Evolutionary conservation across 2,797 vertebrate genomes (phyloP).

Genomic region (Coluber constrictor): DNA sequence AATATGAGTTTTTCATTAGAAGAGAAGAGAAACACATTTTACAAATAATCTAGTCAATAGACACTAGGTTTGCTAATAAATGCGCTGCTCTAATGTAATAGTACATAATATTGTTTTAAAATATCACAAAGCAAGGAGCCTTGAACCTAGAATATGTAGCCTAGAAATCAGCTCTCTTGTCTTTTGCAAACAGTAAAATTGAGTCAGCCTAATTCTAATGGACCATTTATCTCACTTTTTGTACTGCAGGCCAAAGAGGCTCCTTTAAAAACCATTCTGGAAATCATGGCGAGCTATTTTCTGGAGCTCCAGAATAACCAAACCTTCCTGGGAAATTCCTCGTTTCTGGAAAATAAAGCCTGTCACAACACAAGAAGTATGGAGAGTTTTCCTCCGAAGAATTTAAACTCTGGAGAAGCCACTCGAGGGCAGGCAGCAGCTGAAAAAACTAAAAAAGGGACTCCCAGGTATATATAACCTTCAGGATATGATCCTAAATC

Average conservation of each 20-base stretch:
- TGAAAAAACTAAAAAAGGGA: slow-evolving; percentile 27
- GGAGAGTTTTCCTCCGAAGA: slow-evolving; percentile 37
- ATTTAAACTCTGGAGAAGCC: slow-evolving; percentile 54
- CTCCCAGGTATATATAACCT: slow-evolving; percentile 65
- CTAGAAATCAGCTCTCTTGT: neutral
- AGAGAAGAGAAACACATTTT: neutral
- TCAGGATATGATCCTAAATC: neutral
- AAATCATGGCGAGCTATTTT: slow-evolving; percentile 87
- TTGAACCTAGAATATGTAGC: neutral
- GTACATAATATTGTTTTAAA: neutral
- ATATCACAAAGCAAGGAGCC: neutral
- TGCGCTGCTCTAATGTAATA: neutral
- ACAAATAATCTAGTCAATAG: neutral
- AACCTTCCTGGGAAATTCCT: slow-evolving; percentile 20
- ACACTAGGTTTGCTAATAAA: neutral
- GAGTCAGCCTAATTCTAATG: neutral
- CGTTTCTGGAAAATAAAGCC: slow-evolving; percentile 40
- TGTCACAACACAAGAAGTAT: neutral
- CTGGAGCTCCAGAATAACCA: slow-evolving; percentile 69
- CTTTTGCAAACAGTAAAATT: neutral
- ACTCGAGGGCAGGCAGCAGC: neutral
- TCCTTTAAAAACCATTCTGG: slow-evolving; percentile 87
- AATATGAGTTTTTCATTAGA: too few relatives aligned
- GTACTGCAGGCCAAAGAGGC: slow-evolving; percentile 74
- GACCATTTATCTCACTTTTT: neutral